Percentiles rank a stretch among this genome's conserved stretches.
phyloP scores from a whole-genome alignment of 2,797 vertebrate species.

The Sylvilagus floridanus region DNA sequence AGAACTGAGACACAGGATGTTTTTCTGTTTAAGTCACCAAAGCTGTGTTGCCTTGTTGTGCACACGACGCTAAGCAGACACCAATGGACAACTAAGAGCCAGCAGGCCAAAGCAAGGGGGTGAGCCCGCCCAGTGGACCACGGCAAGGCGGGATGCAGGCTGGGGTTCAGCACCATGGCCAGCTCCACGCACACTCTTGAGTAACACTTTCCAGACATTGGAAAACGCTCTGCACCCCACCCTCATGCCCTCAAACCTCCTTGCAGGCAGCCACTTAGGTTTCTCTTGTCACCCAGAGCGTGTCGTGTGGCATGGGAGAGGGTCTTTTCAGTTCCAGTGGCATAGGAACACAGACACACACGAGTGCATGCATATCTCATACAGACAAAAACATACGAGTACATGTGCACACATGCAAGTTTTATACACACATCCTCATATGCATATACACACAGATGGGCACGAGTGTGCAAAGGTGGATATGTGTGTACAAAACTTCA shows the following conservation, averaged over 20 bases:
- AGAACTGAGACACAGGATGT: not conserved
- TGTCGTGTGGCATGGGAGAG: too few species aligned
- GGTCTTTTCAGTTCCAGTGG: not conserved
- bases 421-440: too few species aligned
- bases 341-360: not conserved
- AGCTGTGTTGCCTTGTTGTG: not conserved
- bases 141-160: not conserved
- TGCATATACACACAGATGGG: too few species aligned
- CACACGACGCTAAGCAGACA: not conserved
- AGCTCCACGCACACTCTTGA: not conserved
- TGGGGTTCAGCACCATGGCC: not conserved
- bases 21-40: not conserved
- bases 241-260: not conserved
- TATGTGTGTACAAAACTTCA: too few species aligned
- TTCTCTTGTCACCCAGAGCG: not conserved
- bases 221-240: too few species aligned
- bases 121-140: not conserved
- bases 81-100: not conserved
- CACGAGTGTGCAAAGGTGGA: too few species aligned
- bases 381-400: too few species aligned
- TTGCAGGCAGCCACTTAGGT: not conserved
- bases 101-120: not conserved
- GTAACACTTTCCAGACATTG: not conserved
- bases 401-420: too few species aligned
- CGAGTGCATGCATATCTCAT: too few species aligned